Percentiles rank a stretch among this genome's conserved stretches.
phyloP scores from a whole-genome alignment of 2,113 vertebrate species.

The Herpetotheres cachinnans region DNA sequence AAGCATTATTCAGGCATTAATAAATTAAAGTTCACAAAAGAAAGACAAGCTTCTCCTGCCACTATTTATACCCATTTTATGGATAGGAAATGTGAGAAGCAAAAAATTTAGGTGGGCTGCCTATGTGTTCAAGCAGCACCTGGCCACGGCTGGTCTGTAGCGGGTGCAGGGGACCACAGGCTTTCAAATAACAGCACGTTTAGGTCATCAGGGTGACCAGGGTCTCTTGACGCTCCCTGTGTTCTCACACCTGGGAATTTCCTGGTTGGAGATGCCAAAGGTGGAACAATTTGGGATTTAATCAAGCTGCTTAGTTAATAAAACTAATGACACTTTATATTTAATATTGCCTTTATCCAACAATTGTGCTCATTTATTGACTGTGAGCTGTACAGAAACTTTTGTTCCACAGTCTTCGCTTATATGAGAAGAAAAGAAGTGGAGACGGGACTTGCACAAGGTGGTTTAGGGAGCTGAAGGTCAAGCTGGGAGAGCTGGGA shows the following conservation, averaged over 20 bases:
- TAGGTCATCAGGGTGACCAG: not conserved
- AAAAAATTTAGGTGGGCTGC: not conserved
- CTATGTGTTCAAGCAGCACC: not conserved
- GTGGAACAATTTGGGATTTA: not conserved
- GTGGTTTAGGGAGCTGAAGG: not conserved
- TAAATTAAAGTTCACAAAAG: conserved; percentile 23
- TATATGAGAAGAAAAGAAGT: not conserved
- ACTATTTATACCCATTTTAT: not conserved
- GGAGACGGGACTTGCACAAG: not conserved
- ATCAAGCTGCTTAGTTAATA: not conserved
- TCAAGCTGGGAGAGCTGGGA: not conserved
- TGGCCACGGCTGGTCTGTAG: not conserved
- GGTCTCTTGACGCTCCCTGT: not conserved
- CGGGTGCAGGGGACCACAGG: not conserved
- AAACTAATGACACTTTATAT: not conserved
- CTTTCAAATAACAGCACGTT: not conserved
- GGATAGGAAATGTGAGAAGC: not conserved
- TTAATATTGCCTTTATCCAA: not conserved
- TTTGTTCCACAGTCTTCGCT: not conserved
- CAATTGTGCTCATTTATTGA: fast-evolving
- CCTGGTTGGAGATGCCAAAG: not conserved
- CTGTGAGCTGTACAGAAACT: not conserved
- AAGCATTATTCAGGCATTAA: conserved; percentile 41
- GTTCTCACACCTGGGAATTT: not conserved
- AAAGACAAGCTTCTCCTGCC: not conserved